Evolutionary conservation across 2,113 vertebrate genomes (phyloP).

Genomic region (Isurus oxyrinchus): DNA sequence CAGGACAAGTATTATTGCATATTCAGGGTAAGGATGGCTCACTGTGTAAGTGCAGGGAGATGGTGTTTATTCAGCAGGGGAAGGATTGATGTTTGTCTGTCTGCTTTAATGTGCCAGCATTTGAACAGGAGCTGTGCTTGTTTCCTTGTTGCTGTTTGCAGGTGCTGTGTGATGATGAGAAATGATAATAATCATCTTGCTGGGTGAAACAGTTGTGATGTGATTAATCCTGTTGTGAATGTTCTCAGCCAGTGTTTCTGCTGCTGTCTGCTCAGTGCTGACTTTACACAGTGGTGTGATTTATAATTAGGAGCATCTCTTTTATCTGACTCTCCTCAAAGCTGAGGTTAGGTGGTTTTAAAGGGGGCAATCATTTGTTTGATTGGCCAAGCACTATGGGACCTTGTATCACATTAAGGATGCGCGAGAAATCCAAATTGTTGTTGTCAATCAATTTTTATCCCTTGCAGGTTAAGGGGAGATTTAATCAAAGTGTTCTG

Average conservation of each 20-base stretch:
- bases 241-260: not conserved
- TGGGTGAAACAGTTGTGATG: not conserved
- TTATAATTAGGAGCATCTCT: not conserved
- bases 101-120: not conserved
- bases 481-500: too few species aligned
- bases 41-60: not conserved
- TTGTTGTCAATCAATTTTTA: not conserved
- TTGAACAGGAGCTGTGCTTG: not conserved
- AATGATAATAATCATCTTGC: not conserved
- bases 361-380: too few species aligned
- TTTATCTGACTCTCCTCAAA: not conserved
- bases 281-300: not conserved
- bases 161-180: not conserved
- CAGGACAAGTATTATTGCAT: too few species aligned
- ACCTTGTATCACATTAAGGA: too few species aligned
- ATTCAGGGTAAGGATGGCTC: not conserved
- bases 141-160: not conserved
- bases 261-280: not conserved
- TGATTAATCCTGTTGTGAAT: not conserved
- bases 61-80: not conserved
- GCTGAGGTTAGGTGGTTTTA: too few species aligned
- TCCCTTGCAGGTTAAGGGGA: not conserved
- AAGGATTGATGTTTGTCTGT: not conserved
- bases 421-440: too few species aligned
- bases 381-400: too few species aligned